A percentile compares a stretch with the other conserved stretches of the same genome.
Conservation (phyloP, 1,140 invertebrate genomes). For the Diploscapter pachys region DNA sequence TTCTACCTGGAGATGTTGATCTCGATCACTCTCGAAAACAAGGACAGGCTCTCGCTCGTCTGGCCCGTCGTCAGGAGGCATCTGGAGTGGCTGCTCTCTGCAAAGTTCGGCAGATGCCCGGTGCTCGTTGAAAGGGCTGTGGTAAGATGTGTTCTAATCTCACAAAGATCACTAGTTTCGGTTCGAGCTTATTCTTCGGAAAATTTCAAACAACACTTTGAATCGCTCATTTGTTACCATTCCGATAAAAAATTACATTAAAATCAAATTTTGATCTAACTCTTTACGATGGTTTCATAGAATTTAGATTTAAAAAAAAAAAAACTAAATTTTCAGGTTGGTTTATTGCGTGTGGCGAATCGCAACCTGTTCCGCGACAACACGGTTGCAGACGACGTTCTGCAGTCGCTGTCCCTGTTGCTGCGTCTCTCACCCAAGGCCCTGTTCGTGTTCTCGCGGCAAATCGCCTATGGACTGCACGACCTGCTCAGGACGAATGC, state of each 20-base stretch:
- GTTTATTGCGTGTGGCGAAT: constrained; percentile 79
- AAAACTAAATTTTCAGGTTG: constrained; percentile 61
- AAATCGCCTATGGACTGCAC: constrained; percentile 78
- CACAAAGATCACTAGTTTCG: no score
- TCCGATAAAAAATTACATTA: no score
- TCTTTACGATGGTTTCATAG: no score
- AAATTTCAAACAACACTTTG: no score
- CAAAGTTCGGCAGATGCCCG: constrained; percentile 36
- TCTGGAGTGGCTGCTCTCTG: constrained; percentile 42
- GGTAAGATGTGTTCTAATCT: constrained; percentile 50
- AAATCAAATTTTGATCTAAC: no score
- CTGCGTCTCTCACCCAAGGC: constrained; percentile 71
- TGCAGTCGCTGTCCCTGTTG: constrained; percentile 71
- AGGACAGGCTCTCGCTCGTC: constrained; percentile 65
- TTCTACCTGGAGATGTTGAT: constrained; percentile 89
- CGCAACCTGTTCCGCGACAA: constrained; percentile 61
- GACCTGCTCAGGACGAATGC: constrained; percentile 87
- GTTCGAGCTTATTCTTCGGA: no score
- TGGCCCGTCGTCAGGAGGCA: constrained; percentile 80
- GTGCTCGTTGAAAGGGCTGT: constrained; percentile 80
- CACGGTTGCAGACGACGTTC: constrained; percentile 60
- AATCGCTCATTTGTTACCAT: no score
- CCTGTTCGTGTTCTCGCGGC: constrained; percentile 71
- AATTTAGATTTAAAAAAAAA: no score
- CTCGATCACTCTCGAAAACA: constrained; percentile 86